Conservation (phyloP, 2,113 vertebrate species). For the Pheucticus melanocephalus region DNA sequence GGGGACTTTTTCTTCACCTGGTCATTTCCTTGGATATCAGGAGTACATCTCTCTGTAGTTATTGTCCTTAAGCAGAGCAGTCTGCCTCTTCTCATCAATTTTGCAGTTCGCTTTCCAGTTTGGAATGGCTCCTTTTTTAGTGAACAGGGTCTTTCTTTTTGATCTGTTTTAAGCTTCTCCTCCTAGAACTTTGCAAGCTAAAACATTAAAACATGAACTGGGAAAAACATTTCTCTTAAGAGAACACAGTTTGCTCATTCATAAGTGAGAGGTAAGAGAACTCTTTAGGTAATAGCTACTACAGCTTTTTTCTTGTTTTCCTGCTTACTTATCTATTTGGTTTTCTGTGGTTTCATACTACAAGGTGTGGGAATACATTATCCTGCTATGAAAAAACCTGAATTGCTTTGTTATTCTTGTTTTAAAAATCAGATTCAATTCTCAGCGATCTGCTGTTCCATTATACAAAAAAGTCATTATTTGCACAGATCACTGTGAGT, state of each 20-base stretch:
- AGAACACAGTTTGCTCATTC: not conserved
- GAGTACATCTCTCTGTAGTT: constrained; percentile 17
- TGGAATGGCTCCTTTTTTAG: not conserved
- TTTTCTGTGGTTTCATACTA: not conserved
- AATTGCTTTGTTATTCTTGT: not conserved
- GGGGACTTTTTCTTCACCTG: not conserved
- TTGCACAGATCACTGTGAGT: not conserved
- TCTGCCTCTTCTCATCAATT: constrained; percentile 24
- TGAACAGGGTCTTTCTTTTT: constrained; percentile 23
- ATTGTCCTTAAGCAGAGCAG: not conserved
- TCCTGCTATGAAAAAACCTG: not conserved
- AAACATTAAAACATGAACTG: constrained; percentile 32
- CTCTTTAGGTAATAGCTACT: not conserved
- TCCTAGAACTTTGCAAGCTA: constrained; percentile 6
- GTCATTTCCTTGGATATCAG: not conserved
- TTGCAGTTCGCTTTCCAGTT: constrained; percentile 20
- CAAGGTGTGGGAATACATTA: not conserved
- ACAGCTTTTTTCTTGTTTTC: not conserved
- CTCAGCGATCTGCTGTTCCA: not conserved
- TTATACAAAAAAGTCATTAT: not conserved
- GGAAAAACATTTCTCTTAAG: not conserved
- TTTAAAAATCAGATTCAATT: not conserved
- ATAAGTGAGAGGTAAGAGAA: not conserved
- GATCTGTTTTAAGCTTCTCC: constrained; percentile 10
- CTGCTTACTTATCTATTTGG: not conserved